These are phyloP conservation scores for Amphiprion percula DNA, from an alignment of 2,113 vertebrate species.

Conservation along the genomic window DNA sequence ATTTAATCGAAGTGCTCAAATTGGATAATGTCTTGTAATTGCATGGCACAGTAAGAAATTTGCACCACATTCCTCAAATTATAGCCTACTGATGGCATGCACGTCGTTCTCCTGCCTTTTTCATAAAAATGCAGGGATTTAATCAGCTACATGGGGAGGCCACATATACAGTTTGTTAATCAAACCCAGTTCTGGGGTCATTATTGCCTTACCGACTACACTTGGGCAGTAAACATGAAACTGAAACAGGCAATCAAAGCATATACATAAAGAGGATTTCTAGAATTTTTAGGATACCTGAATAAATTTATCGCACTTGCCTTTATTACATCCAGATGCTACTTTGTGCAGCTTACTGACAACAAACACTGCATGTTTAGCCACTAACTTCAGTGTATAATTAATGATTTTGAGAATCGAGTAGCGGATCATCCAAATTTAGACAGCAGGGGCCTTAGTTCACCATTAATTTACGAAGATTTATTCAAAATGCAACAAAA, in stretches of 20 bases:
- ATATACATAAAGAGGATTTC: too few relatives aligned
- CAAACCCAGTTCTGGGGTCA: background rate
- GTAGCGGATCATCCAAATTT: too few relatives aligned
- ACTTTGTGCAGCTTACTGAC: background rate
- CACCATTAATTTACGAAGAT: conserved; percentile 8
- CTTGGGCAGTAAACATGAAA: too few relatives aligned
- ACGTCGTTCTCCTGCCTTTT: conserved; percentile 2
- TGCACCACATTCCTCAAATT: conserved; percentile 50
- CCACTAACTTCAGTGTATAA: background rate
- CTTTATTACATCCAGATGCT: background rate
- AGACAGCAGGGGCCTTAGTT: too few relatives aligned
- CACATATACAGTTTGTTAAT: background rate
- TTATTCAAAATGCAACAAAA: conserved; percentile 8
- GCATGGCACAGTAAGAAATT: conserved; percentile 6
- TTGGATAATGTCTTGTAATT: conserved; percentile 49
- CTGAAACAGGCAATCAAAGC: too few relatives aligned
- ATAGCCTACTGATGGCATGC: conserved; percentile 20
- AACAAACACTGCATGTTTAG: too few relatives aligned
- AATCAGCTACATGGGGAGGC: background rate
- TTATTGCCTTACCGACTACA: background rate
- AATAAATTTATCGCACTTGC: too few relatives aligned
- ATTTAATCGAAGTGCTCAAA: conserved; percentile 41
- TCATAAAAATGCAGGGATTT: conserved; percentile 2
- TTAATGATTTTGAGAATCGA: background rate
- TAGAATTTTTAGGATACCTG: too few relatives aligned